phyloP scores from a whole-genome alignment of 2,888 invertebrate genomes.

The Ditula angustiorana region DNA sequence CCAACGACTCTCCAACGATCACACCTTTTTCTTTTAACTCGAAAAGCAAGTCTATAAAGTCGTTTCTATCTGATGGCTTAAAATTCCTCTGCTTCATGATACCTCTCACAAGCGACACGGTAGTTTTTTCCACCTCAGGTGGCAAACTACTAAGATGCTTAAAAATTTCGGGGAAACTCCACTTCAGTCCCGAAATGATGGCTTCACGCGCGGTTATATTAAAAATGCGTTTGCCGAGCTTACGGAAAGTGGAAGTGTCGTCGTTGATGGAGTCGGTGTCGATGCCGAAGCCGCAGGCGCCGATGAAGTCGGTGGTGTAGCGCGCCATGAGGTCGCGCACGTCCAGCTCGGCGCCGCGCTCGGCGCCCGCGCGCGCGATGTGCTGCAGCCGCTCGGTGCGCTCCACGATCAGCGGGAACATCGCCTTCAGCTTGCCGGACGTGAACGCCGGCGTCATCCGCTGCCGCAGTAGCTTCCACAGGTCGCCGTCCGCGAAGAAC shows the following conservation, averaged over 20 bases:
- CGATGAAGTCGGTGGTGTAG: slow-evolving; percentile 68
- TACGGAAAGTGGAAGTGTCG: slow-evolving; percentile 58
- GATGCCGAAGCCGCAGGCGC: slow-evolving; percentile 66
- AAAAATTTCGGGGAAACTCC: slow-evolving; percentile 23
- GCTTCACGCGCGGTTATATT: not conserved
- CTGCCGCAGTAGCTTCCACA: slow-evolving; percentile 69
- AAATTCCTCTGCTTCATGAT: slow-evolving; percentile 61
- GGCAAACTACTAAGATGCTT: not conserved
- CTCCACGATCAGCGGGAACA: slow-evolving; percentile 70
- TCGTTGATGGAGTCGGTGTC: slow-evolving; percentile 60
- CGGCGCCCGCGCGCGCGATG: slow-evolving; percentile 43
- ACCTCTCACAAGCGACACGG: slow-evolving; percentile 39
- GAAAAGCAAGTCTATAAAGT: slow-evolving; percentile 44
- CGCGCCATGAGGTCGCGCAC: slow-evolving; percentile 62
- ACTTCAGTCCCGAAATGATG: slow-evolving; percentile 14
- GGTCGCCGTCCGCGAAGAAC: slow-evolving; percentile 67
- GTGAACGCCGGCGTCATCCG: slow-evolving; percentile 72
- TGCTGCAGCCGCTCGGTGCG: slow-evolving; percentile 63
- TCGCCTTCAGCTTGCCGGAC: slow-evolving; percentile 66
- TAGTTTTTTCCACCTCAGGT: slow-evolving; percentile 5
- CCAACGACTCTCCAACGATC: slow-evolving; percentile 63
- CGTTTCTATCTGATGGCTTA: slow-evolving; percentile 57
- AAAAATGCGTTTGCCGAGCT: slow-evolving; percentile 37
- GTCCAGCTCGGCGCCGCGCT: slow-evolving; percentile 31
- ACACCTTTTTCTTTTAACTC: slow-evolving; percentile 59